phyloP scores from a whole-genome alignment of 2,797 vertebrate genomes.

The Scleropages formosus region DNA sequence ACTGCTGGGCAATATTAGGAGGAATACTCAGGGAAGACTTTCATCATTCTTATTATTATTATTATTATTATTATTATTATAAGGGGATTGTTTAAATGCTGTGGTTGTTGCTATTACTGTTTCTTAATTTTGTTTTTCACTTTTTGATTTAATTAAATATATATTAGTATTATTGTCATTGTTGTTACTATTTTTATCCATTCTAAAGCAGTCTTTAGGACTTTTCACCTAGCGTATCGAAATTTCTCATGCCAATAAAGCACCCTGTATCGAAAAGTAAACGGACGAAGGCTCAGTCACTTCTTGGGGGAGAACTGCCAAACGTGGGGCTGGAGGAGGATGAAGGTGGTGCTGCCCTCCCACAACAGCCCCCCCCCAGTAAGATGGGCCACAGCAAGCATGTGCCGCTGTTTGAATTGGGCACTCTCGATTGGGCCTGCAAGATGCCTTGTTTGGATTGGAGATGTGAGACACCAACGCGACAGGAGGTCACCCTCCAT shows the following conservation, averaged over 20 bases:
- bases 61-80: too few species aligned
- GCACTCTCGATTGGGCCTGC: constrained; percentile 41
- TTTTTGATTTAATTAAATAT: too few species aligned
- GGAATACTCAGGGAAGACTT: too few species aligned
- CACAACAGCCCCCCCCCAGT: background rate
- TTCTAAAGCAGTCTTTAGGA: too few species aligned
- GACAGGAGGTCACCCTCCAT: constrained; percentile 27
- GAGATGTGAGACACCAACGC: constrained; percentile 33
- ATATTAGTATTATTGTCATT: too few species aligned
- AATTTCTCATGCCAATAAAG: too few species aligned
- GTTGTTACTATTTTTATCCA: too few species aligned
- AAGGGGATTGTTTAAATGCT: too few species aligned
- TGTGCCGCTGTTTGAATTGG: constrained; percentile 31
- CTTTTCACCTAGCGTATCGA: too few species aligned
- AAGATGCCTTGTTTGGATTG: constrained; percentile 44
- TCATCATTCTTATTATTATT: too few species aligned
- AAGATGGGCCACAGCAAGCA: background rate
- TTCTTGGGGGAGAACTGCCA: background rate
- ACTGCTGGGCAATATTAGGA: background rate
- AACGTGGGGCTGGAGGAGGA: background rate
- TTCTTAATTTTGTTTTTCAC: too few species aligned
- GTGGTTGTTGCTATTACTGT: too few species aligned
- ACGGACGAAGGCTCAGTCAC: background rate
- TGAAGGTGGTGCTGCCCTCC: background rate
- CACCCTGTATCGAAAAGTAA: background rate